A percentile compares a stretch with the other conserved stretches of the same genome.
phyloP scores from a whole-genome alignment of 2,797 vertebrate genomes.

The Hephaestus fuliginosus region DNA sequence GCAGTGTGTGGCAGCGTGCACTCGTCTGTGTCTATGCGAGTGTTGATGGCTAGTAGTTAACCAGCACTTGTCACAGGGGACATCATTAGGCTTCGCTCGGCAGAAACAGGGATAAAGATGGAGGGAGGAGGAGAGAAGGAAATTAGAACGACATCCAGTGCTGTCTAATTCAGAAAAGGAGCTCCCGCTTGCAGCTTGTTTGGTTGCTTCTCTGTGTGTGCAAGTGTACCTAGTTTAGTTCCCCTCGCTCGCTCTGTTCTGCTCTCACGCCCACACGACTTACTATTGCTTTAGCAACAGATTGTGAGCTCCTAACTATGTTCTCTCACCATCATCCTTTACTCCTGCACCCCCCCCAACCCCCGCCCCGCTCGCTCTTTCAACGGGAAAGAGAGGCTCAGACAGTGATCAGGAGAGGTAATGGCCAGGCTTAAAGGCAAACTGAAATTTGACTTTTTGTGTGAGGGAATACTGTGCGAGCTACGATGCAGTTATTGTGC shows the following conservation, averaged over 20 bases:
- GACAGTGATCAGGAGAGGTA: slow-evolving; percentile 7
- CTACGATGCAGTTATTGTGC: not conserved
- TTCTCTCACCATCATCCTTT: slow-evolving; percentile 30
- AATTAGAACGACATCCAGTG: slow-evolving; percentile 63
- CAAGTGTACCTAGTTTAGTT: slow-evolving; percentile 38
- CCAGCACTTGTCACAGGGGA: slow-evolving; percentile 75
- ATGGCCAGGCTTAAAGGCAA: not conserved
- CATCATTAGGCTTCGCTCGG: slow-evolving; percentile 77
- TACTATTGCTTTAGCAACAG: slow-evolving; percentile 56
- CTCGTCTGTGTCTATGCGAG: slow-evolving; percentile 24
- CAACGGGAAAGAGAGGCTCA: not conserved
- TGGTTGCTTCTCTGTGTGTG: slow-evolving; percentile 7
- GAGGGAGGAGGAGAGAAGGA: slow-evolving; percentile 55
- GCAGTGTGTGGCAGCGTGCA: not conserved
- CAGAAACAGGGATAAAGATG: slow-evolving; percentile 64
- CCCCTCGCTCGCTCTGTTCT: slow-evolving; percentile 51
- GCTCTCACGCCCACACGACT: slow-evolving; percentile 53
- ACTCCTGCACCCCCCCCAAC: not conserved
- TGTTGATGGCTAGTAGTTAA: slow-evolving; percentile 65
- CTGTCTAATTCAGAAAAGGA: slow-evolving; percentile 59
- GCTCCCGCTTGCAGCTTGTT: slow-evolving; percentile 19
- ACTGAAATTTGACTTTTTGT: not conserved
- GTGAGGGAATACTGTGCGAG: not conserved
- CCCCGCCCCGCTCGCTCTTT: not conserved
- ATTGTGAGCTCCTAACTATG: slow-evolving; percentile 51